Conservation (phyloP, 2,113 vertebrate genomes). For the Nothobranchius furzeri region DNA sequence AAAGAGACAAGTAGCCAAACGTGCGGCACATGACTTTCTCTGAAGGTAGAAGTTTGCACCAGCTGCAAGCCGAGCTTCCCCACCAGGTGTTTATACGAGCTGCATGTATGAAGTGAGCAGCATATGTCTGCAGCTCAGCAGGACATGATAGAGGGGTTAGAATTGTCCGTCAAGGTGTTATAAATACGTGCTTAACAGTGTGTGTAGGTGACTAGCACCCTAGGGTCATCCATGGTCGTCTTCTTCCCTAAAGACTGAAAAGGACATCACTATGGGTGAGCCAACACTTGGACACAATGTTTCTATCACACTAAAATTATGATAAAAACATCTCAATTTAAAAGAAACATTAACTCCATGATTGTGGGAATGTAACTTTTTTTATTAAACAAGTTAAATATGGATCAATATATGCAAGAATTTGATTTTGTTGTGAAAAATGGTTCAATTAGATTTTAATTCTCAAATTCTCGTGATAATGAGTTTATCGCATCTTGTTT, state of each 20-base stretch:
- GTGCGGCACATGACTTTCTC: conserved; percentile 28
- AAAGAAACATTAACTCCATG: no score
- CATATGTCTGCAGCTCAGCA: conserved; percentile 52
- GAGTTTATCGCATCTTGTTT: no score
- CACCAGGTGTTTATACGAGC: conserved; percentile 52
- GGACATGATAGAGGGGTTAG: conserved; percentile 52
- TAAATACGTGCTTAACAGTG: conserved; percentile 50
- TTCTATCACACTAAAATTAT: not conserved
- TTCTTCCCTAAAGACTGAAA: conserved; percentile 27
- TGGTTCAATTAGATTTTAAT: no score
- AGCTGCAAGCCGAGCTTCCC: conserved; percentile 44
- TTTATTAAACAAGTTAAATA: no score
- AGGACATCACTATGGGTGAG: conserved; percentile 36
- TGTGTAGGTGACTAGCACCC: conserved; percentile 42
- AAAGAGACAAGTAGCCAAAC: conserved; percentile 38
- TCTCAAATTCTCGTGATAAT: no score
- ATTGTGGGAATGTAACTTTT: no score
- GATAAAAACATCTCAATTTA: no score
- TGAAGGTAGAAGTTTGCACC: conserved; percentile 39
- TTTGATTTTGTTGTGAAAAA: no score
- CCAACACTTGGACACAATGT: not conserved
- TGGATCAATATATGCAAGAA: no score
- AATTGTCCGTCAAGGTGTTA: conserved; percentile 56
- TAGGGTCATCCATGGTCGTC: conserved; percentile 30
- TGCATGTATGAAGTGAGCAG: conserved; percentile 51